Evolutionary conservation across 2,888 invertebrate genomes (phyloP), one percentile per base, ranked within the genome.

Genomic region (Lutraria lutraria): DNA sequence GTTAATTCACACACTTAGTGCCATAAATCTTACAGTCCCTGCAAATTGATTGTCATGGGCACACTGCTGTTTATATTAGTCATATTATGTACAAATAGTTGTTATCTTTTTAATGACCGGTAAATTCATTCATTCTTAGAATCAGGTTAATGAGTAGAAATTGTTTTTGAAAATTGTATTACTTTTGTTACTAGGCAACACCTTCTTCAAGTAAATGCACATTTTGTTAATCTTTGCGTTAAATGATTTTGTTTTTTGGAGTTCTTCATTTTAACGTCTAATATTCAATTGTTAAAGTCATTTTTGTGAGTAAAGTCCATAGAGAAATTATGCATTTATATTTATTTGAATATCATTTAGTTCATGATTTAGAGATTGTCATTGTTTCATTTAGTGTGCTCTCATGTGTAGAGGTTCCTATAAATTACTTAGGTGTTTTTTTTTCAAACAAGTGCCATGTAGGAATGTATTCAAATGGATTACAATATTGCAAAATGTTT

Each of bases 251-350:
- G 43, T 43, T 25, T 25, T 68, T 68, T 25, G n/a, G 63, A 25
- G 63, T 56, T 1, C 56, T 19, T 68, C 12, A 43, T 25, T 12
- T 13, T n/a, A 25, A 68, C 8, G 13, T 21, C 63, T 68, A 25
- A 56, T 2, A 8, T 19, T 15, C 12, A 15, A 0, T 56, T 56
- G 13, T 56, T 68, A 13, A 68, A 25, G 63, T 68, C n/a, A 25
- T 68, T 68, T 68, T 25, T 68, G 25, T 68, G 76, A 34, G 76
- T 76, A 15, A 19, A 34, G 29, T 76, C 13, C 31, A 76, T 76
- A 76, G 72, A 31, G 29, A 72, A 72, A 8, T 31, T 72, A 56
- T 87, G 87, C 87, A 88, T 88, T 88, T 88, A 88, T 88, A 84
- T 88, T 88, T 88, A 80, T 88, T 80, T 2, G 16, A 21, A 79